Conservation (phyloP, 2,888 invertebrate species). For the Agrotis ipsilon region DNA sequence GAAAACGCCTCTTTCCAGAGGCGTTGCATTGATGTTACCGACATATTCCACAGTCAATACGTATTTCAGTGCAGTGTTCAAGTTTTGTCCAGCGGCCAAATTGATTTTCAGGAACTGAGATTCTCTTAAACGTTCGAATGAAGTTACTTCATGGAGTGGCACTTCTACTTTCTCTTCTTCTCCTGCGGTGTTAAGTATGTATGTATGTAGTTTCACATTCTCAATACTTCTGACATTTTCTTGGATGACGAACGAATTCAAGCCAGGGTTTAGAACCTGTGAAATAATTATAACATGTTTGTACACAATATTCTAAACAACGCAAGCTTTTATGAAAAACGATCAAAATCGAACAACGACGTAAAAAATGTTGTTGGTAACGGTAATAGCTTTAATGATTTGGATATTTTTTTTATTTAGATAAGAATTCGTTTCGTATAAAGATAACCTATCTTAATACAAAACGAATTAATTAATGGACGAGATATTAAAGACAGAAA, state of each 20-base stretch:
- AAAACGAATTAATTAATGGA: no score
- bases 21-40: slow-evolving; percentile 87
- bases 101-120: slow-evolving; percentile 83
- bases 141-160: slow-evolving; percentile 62
- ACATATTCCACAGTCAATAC: slow-evolving; percentile 76
- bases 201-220: slow-evolving; percentile 53
- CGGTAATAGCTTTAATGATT: no score
- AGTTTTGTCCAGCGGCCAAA: slow-evolving; percentile 72
- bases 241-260: slow-evolving; percentile 78
- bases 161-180: background rate
- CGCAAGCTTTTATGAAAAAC: no score
- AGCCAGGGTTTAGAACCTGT: slow-evolving; percentile 74
- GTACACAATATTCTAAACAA: no score
- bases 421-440: no score
- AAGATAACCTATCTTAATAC: no score
- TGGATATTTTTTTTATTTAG: background rate
- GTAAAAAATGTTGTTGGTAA: no score
- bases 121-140: slow-evolving; percentile 75
- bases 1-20: slow-evolving; percentile 85
- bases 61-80: slow-evolving; percentile 73
- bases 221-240: slow-evolving; percentile 82
- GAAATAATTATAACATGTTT: slow-evolving; percentile 45
- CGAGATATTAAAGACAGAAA: no score
- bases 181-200: no score
- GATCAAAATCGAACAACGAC: no score